Percentiles rank a stretch among this genome's conserved stretches.
Evolutionary conservation across 1,140 invertebrate genomes (phyloP).

Genomic region (Drosophila hydei): DNA sequence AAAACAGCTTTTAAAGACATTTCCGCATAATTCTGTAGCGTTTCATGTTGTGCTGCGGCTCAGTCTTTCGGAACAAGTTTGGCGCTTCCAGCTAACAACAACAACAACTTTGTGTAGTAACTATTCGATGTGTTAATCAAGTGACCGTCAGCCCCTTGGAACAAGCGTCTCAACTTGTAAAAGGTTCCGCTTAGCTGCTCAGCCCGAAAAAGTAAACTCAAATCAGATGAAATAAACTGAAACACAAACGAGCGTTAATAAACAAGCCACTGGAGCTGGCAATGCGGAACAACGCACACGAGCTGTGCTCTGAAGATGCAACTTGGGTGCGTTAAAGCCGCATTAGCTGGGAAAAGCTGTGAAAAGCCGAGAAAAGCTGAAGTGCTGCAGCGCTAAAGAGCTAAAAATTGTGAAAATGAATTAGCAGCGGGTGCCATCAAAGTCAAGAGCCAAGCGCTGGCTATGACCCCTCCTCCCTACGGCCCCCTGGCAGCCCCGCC

Average conservation of each 20-base stretch:
- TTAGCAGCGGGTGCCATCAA: conserved; percentile 48
- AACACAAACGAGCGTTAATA: conserved; percentile 36
- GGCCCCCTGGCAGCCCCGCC: not conserved
- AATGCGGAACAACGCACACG: conserved; percentile 59
- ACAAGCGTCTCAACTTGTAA: conserved; percentile 51
- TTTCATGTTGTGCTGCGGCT: conserved; percentile 9
- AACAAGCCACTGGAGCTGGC: conserved; percentile 19
- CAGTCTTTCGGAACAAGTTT: conserved; percentile 66
- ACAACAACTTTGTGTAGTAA: conserved; percentile 11
- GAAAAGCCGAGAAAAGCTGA: conserved; percentile 18
- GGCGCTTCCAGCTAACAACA: conserved; percentile 41
- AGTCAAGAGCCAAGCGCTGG: conserved; percentile 47
- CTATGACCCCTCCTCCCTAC: not conserved
- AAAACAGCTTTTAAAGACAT: conserved; percentile 54
- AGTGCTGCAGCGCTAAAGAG: conserved; percentile 33
- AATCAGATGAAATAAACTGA: conserved; percentile 21
- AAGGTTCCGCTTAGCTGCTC: conserved; percentile 71
- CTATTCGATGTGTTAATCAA: conserved; percentile 64
- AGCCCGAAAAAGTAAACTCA: conserved; percentile 44
- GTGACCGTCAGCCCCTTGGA: conserved; percentile 26
- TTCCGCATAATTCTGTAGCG: conserved; percentile 75
- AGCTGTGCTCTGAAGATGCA: conserved; percentile 29
- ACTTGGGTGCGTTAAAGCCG: conserved; percentile 51
- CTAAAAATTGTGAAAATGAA: conserved; percentile 65
- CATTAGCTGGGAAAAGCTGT: conserved; percentile 55